Evolutionary conservation across 2,888 invertebrate species (phyloP).

Genomic region (Axea sp.): DNA sequence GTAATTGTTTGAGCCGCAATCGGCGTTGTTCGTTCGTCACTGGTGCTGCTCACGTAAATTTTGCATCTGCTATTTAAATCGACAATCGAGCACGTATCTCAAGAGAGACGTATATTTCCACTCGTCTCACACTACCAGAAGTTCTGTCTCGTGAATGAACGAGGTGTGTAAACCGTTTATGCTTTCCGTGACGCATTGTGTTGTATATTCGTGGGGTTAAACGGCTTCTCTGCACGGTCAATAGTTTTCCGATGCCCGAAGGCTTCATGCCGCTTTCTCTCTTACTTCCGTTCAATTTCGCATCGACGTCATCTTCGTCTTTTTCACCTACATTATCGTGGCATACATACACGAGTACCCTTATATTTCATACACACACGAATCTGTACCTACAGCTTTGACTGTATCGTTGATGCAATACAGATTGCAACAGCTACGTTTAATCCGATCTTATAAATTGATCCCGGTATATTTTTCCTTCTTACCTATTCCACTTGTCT

Average conservation of each 20-base stretch:
- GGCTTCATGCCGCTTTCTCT: constrained; percentile 58
- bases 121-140: constrained; percentile 63
- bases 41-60: too few relatives aligned
- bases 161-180: constrained; percentile 71
- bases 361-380: constrained; percentile 66
- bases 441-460: too few relatives aligned
- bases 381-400: constrained; percentile 27
- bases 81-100: too few relatives aligned
- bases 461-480: too few relatives aligned
- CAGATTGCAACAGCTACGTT: too few relatives aligned
- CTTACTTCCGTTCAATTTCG: constrained; percentile 43
- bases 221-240: constrained; percentile 73
- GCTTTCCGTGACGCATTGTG: constrained; percentile 69
- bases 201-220: constrained; percentile 69
- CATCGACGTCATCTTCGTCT: constrained; percentile 52
- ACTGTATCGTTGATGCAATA: too few relatives aligned
- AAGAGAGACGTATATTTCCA: too few relatives aligned
- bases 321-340: constrained; percentile 57
- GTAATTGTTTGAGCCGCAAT: too few relatives aligned
- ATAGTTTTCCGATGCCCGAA: constrained; percentile 74
- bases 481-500: too few relatives aligned
- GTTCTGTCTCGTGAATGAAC: constrained; percentile 73
- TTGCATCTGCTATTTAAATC: too few relatives aligned
- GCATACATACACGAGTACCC: constrained; percentile 58
- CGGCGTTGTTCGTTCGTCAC: too few relatives aligned